A percentile compares a stretch with the other conserved stretches of the same genome.
Evolutionary conservation across 2,113 vertebrate genomes (phyloP).

Genomic region (Nerophis lumbriciformis): DNA sequence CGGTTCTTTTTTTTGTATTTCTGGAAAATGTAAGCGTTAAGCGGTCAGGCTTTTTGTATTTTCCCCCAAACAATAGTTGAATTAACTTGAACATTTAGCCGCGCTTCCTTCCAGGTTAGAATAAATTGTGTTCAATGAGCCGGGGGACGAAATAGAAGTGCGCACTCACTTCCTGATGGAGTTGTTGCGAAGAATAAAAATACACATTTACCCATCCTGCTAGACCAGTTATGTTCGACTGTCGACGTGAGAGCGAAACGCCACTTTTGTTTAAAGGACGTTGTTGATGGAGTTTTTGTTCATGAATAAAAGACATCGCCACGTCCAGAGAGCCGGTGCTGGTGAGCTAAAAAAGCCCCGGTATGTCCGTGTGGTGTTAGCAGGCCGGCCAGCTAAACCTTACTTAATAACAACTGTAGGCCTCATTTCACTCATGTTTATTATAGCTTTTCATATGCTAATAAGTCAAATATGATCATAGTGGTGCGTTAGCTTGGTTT

Average conservation of each 20-base stretch:
- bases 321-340: conserved; percentile 47
- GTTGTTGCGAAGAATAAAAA: conserved; percentile 54
- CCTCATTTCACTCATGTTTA: conserved; percentile 13
- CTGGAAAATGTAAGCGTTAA: no score
- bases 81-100: no score
- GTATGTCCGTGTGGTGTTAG: conserved; percentile 37
- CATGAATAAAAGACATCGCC: conserved; percentile 37
- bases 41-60: no score
- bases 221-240: conserved; percentile 55
- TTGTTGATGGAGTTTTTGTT: conserved; percentile 18
- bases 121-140: not conserved
- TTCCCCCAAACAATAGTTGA: no score
- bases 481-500: not conserved
- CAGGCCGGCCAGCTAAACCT: conserved; percentile 33
- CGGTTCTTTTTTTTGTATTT: no score
- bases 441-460: not conserved
- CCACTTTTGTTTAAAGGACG: conserved; percentile 37
- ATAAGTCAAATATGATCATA: not conserved
- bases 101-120: not conserved
- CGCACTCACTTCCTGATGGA: conserved; percentile 68
- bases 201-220: conserved; percentile 47
- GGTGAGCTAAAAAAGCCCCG: conserved; percentile 51
- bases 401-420: conserved; percentile 21
- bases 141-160: conserved; percentile 49
- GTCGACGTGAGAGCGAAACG: conserved; percentile 32